Conservation (phyloP, 2,113 vertebrate species). For the Typhlomys cinereus region DNA sequence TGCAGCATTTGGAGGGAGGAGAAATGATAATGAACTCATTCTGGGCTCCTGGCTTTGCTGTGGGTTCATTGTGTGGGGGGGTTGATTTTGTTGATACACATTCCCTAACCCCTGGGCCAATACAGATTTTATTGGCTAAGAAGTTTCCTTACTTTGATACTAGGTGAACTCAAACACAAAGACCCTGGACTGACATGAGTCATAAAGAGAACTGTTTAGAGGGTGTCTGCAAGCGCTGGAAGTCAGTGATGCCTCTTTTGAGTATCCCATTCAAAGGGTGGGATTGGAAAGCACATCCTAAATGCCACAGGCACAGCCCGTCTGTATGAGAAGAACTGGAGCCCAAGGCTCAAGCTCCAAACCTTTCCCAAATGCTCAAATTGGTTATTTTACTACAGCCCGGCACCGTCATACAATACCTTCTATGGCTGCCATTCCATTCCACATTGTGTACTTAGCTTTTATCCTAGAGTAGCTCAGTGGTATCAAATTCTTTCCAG, state of each 20-base stretch:
- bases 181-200: background rate
- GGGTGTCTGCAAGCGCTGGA: background rate
- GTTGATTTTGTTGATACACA: too few species aligned
- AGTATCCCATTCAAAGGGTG: background rate
- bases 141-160: background rate
- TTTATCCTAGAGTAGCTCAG: constrained; percentile 52
- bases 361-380: constrained; percentile 16
- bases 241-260: background rate
- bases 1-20: background rate
- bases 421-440: constrained; percentile 30
- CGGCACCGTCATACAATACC: constrained; percentile 8
- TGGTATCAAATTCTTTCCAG: constrained; percentile 67
- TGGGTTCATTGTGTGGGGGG: background rate
- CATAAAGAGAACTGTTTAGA: background rate
- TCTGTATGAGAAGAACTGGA: background rate
- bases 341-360: background rate
- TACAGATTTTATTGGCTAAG: background rate
- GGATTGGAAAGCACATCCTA: background rate
- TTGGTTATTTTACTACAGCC: background rate
- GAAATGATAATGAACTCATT: background rate
- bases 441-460: constrained; percentile 33
- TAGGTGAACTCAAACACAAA: background rate
- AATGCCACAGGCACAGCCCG: background rate
- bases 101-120: background rate
- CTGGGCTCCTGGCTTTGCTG: background rate